Base-by-base conservation (phyloP, 2,888 invertebrate genomes). In the Chydorus sphaericus region DNA sequence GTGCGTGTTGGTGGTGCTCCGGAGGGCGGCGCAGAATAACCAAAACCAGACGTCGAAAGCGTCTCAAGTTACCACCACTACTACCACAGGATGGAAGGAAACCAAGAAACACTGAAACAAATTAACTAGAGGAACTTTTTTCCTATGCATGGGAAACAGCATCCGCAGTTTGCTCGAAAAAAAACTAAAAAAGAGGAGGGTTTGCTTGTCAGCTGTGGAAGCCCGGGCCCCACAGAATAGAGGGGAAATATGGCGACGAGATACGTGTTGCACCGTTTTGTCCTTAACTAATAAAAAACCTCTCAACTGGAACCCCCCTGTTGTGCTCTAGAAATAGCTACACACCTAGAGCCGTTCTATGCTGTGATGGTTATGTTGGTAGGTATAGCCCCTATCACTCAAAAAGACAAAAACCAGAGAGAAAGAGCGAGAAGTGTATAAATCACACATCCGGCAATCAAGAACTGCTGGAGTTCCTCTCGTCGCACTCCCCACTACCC, bases 31-130 rank as follows among this genome's bases (percentile, higher is more conserved):
- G 20, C 16, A 26, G 20, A 16, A 44, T 26, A 44, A 44, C 44
- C 44, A 44, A n/a, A 44, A 44, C 44, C 44, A 44, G 44, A 44
- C 44, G 44, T 44, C 44, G 44, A 44, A 44, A 44, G 44, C 28
- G 26, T n/a, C n/a, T 44, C 44, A 44, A 23, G 20, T 44, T 44
- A 44, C 39, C 18, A 16, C 5, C 38, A 4, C 10, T 20, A 5
- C 44, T 3, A 20, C 11, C 20, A 11, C 44, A 18, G 14, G 10
- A 4, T 3, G 10, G n/a, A 23, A 44, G 28, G 23, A 39, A 18
- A 39, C 38, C 8, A 7, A 14, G 10, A 39, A 8, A 44, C 44
- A 44, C 44, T 44, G 44, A 44, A 44, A 44, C 44, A 44, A 44
- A 44, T 44, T 44, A 44, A 44, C n/a, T n/a, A n/a, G n/a, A n/a